Conservation (phyloP, 2,113 vertebrate species). For the Pagrus major region DNA sequence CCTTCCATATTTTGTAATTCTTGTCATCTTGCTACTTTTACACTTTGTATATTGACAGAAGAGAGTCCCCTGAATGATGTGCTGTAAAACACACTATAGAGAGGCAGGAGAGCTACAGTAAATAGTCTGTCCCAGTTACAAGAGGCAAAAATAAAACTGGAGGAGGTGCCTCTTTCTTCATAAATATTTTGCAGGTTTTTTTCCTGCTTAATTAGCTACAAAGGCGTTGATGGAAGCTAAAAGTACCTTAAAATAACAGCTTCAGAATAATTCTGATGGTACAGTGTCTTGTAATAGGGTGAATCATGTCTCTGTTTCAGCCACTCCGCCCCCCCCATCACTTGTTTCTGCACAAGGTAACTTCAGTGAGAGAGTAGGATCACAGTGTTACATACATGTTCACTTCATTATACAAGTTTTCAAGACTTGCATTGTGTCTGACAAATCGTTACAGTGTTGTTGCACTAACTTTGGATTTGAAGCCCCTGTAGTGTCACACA, state of each 20-base stretch:
- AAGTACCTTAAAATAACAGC: too few relatives aligned
- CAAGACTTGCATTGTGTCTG: too few relatives aligned
- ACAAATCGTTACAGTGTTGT: too few relatives aligned
- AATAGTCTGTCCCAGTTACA: conserved; percentile 31
- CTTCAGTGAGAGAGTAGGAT: too few relatives aligned
- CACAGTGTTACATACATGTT: too few relatives aligned
- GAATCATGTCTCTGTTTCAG: too few relatives aligned
- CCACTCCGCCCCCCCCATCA: too few relatives aligned
- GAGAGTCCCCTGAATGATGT: not conserved
- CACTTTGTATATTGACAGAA: not conserved
- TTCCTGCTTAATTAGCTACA: not conserved
- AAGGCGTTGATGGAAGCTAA: too few relatives aligned
- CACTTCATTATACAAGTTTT: too few relatives aligned
- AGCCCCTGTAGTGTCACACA: not conserved
- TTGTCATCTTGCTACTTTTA: not conserved
- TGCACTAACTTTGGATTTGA: not conserved
- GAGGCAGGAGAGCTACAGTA: not conserved
- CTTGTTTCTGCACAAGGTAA: too few relatives aligned
- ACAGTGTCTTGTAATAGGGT: too few relatives aligned
- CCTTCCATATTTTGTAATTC: not conserved
- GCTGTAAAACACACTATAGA: not conserved
- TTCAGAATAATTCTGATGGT: too few relatives aligned
- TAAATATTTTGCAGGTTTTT: conserved; percentile 5
- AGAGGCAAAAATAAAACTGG: conserved; percentile 21
- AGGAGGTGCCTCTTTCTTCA: not conserved